phyloP scores from a whole-genome alignment of 2,888 invertebrate genomes.

The Sepiola atlantica region DNA sequence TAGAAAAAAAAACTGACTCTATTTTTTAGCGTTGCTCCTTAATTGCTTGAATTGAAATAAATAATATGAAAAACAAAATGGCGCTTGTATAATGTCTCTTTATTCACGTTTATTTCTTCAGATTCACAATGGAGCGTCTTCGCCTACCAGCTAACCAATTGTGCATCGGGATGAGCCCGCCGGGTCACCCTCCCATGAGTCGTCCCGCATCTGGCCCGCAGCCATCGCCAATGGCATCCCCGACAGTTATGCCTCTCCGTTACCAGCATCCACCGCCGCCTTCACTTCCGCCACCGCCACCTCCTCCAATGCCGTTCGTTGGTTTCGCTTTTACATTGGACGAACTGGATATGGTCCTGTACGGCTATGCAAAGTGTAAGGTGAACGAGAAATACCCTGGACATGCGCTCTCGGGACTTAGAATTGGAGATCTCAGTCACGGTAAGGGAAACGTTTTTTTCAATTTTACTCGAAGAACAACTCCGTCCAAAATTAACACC shows the following conservation, averaged over 20 bases:
- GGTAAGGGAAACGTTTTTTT: slow-evolving; percentile 60
- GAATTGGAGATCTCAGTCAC: slow-evolving; percentile 68
- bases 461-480: neutral
- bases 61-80: neutral
- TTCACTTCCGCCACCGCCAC: slow-evolving; percentile 47
- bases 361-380: slow-evolving; percentile 68
- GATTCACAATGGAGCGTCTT: slow-evolving; percentile 48
- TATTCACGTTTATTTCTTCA: neutral
- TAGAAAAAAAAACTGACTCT: too few species aligned
- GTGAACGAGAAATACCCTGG: slow-evolving; percentile 60
- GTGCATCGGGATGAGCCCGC: slow-evolving; percentile 51
- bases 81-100: neutral
- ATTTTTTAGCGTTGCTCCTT: too few species aligned
- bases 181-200: slow-evolving; percentile 50
- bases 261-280: slow-evolving; percentile 48
- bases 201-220: slow-evolving; percentile 47
- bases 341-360: slow-evolving; percentile 71
- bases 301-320: slow-evolving; percentile 54
- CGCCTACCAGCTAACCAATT: slow-evolving; percentile 45
- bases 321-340: slow-evolving; percentile 63
- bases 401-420: slow-evolving; percentile 70
- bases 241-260: slow-evolving; percentile 23
- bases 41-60: too few species aligned
- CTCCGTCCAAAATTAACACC: too few species aligned
- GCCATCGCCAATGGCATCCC: slow-evolving; percentile 43